Base-by-base conservation (phyloP, 2,113 vertebrate species). In the Panthera tigris region DNA sequence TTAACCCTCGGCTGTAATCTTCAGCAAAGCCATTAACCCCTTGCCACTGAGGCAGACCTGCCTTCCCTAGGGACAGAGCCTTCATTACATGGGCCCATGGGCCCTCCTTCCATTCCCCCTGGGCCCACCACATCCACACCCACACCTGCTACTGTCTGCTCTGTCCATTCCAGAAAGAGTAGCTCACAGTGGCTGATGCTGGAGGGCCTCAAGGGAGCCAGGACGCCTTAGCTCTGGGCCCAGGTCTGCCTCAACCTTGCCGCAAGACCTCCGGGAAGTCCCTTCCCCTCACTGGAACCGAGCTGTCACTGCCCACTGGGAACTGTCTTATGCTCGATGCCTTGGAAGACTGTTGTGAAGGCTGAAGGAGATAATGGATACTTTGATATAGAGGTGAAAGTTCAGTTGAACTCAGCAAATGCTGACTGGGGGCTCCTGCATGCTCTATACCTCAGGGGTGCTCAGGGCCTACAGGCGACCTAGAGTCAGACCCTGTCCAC, bases 11-110 rank as follows among this genome's bases (percentile, higher is more conserved):
- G 85, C 83, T 96, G 94, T 89, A 95, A 66, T 16, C 91, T 97
- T 93, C 55, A 0, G 96, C 82, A 98, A 98, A 98, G 89, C 98
- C 98, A 98, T 98, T 98, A 98, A 98, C 98, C 97, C 88, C 97
- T 21, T 45, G 96, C 52, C 94, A 97, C 89, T 0, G 4, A 94
- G 98, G 95, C 74, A 96, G 94, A 1, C 52, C 74, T 65, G 61
- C 45, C 16, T 66, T 76, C 84, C 73, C 82, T 21, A 68, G 87
- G 45, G 81, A 94, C 63, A 73, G 27, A 69, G 80, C 25, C 73
- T 71, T 94, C 61, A 63, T 81, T 76, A 63, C n/a, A 4, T 1
- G 66, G 63, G 31, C 29, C 66, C 19, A 5, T 0, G 16, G 45
- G 6, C 45, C 14, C 73, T 65, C 91, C 66, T 86, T 19, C 21